phyloP scores from a whole-genome alignment of 2,888 invertebrate genomes.

The Meta bourneti region DNA sequence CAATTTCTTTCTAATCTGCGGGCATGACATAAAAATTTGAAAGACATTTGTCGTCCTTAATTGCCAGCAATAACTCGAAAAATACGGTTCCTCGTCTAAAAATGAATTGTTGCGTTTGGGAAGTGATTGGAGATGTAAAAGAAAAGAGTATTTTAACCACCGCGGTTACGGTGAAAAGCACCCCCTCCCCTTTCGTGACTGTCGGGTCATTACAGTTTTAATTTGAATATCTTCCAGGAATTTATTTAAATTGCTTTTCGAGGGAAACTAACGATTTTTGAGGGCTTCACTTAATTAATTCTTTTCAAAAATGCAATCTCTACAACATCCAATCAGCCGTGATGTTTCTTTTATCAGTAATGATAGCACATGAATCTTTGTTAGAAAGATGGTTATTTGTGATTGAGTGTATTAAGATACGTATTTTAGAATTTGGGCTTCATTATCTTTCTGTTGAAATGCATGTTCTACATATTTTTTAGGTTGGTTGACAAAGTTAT shows the following conservation, averaged over 20 bases:
- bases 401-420: neutral
- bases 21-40: neutral
- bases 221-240: neutral
- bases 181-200: neutral
- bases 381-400: neutral
- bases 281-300: neutral
- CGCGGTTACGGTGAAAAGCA: no score
- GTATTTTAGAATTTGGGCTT: no score
- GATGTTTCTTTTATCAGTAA: neutral
- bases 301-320: neutral
- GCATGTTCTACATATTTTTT: no score
- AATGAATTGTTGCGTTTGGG: no score
- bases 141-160: no score
- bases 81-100: no score
- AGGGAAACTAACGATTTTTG: neutral
- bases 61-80: no score
- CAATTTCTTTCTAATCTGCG: neutral
- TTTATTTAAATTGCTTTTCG: conserved; percentile 1
- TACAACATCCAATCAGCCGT: neutral
- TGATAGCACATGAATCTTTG: neutral
- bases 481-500: no score
- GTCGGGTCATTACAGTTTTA: neutral
- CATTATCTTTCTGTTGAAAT: no score
- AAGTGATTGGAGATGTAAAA: no score
- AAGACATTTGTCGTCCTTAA: no score